These are phyloP conservation scores for Lamellibrachia luymesi DNA, from an alignment of 1,140 invertebrate species.

Conservation along the genomic window DNA sequence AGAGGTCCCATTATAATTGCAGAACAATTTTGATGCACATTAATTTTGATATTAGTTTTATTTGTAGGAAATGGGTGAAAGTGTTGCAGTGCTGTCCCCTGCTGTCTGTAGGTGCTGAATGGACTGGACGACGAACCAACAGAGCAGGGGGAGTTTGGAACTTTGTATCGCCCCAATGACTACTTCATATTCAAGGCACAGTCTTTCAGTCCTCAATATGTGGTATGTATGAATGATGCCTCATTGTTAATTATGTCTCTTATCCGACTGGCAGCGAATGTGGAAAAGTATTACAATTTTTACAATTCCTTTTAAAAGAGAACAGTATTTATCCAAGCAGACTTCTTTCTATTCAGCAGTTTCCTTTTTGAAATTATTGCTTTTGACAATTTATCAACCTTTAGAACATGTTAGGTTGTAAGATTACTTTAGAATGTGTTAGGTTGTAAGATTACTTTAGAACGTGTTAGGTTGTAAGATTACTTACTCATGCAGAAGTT, in stretches of 20 bases:
- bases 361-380: neutral
- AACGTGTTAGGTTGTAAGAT: neutral
- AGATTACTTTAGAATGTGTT: too few species aligned
- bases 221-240: conserved; percentile 55
- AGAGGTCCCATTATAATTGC: neutral
- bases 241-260: neutral
- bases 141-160: conserved; percentile 81
- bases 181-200: conserved; percentile 80
- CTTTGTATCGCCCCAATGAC: conserved; percentile 69
- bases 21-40: too few species aligned
- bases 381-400: neutral
- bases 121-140: conserved; percentile 67
- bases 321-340: neutral
- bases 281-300: neutral
- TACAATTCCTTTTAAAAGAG: neutral
- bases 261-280: neutral
- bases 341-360: neutral
- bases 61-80: neutral
- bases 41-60: neutral
- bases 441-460: neutral
- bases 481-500: conserved; percentile 4
- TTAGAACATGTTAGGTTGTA: too few species aligned
- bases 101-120: conserved; percentile 59
- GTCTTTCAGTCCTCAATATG: conserved; percentile 70
- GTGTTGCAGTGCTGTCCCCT: neutral